Percentiles rank a stretch among this genome's conserved stretches.
Evolutionary conservation across 2,113 vertebrate species (phyloP).

Genomic region (Stegastes partitus): DNA sequence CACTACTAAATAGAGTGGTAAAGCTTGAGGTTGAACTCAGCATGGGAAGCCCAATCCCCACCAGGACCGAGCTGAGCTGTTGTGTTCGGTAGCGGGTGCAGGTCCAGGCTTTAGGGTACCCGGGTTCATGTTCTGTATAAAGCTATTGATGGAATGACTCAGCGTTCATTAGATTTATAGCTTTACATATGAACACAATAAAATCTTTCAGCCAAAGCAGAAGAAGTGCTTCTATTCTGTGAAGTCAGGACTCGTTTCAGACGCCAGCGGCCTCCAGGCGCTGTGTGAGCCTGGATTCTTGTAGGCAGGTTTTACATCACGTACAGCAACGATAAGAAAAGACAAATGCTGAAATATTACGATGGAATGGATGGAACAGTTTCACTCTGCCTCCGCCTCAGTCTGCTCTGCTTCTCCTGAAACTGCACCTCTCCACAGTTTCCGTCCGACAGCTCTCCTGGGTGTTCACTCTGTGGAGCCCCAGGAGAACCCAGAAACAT

Average conservation of each 20-base stretch:
- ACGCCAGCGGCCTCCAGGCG: background rate
- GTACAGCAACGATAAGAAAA: background rate
- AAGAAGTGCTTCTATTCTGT: background rate
- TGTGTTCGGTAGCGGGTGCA: background rate
- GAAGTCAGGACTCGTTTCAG: no score
- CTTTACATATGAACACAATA: background rate
- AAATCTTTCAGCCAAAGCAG: background rate
- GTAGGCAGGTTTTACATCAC: background rate
- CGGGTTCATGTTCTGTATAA: background rate
- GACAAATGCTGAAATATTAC: background rate
- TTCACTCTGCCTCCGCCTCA: background rate
- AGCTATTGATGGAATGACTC: background rate
- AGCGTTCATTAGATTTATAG: background rate
- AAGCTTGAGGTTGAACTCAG: background rate
- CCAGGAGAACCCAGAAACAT: constrained; percentile 47
- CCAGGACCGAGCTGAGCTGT: background rate
- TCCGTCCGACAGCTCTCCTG: constrained; percentile 2
- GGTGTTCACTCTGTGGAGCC: constrained; percentile 6
- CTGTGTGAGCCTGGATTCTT: background rate
- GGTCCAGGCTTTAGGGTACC: background rate
- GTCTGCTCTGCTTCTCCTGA: constrained; percentile 1
- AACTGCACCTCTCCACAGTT: background rate
- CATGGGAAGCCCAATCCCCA: background rate
- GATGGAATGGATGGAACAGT: background rate
- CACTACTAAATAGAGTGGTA: background rate